Conservation (phyloP, 1,140 invertebrate genomes). For the Panonychus citri region DNA sequence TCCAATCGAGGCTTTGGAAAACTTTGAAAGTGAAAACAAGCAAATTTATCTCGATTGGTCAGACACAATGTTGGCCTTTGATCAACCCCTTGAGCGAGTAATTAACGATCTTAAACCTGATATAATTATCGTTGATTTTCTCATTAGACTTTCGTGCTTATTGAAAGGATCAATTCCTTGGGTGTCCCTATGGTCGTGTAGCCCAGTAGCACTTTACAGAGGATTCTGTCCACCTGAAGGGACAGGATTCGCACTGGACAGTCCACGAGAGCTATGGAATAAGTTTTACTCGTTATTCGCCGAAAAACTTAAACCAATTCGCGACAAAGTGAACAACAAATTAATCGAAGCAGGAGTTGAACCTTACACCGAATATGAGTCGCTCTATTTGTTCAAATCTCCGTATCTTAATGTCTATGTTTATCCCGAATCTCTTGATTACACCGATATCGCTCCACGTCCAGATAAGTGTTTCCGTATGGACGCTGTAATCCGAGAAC, state of each 20-base stretch:
- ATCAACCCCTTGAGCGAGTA: not conserved
- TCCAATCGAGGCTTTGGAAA: too few relatives aligned
- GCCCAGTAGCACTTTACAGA: not conserved
- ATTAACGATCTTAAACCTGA: not conserved
- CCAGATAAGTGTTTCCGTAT: not conserved
- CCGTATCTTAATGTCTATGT: not conserved
- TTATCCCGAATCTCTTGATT: not conserved
- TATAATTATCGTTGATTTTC: not conserved
- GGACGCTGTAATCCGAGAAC: not conserved
- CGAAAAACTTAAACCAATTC: not conserved
- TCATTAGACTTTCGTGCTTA: not conserved
- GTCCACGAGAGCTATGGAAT: not conserved
- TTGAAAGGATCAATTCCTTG: not conserved
- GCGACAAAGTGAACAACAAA: not conserved
- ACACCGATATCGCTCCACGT: not conserved
- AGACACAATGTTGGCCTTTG: too few relatives aligned
- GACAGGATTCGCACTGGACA: not conserved
- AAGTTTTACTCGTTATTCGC: not conserved
- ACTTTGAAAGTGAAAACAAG: too few relatives aligned
- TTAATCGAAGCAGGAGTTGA: not conserved
- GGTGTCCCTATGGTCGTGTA: not conserved
- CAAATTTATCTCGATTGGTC: too few relatives aligned
- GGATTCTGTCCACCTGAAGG: not conserved
- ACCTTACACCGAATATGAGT: not conserved
- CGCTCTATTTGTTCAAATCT: not conserved